Base-by-base conservation (phyloP, 2,113 vertebrate species). In the Calcarius ornatus region DNA sequence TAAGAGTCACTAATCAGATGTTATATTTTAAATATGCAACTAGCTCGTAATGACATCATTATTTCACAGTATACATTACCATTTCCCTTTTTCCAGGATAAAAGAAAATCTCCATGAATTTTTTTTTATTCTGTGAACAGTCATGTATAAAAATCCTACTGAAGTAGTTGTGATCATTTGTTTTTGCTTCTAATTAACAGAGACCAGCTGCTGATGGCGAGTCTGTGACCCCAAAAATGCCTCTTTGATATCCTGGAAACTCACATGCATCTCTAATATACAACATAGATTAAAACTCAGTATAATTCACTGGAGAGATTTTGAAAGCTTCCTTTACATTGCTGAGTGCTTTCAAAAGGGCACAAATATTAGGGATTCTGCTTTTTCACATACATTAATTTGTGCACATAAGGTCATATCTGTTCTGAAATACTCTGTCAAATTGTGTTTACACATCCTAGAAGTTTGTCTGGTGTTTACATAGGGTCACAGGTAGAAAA, bases 231-330 rank as follows among this genome's bases (percentile, higher is more conserved):
- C 27, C 17, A 17, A 15, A 90, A 87, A 68, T 25, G 76, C 8
- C 6, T 24, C 18, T 23, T 2, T 19, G 28, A 24, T 11, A 83
- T 38, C 37, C 23, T 60, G 10, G 27, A 42, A 81, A 38, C 3
- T 35, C 1, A 4, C 7, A 5, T 48, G 20, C 31, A 80, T 15
- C 11, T 4, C 0, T 48, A 76, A 82, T 15, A 85, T 3, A 21
- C 30, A 71, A 38, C 3, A 15, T 38, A n/a, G 7, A 54, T 33
- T 60, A 38, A 31, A 86, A 60, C 30, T 71, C 30, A 10, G 6
- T 38, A 78, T 59, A 15, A 59, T 30, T 35, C 31, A 75, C 38
- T 63, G 35, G 6, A 80, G 8, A 11, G 9, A 87, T 70, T 84
- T 24, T 40, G 28, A 71, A 88, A 63, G 14, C 11, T 68, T 81